Percentiles rank a stretch among this genome's conserved stretches.
These are phyloP conservation scores for Harpagus bidentatus DNA, from an alignment of 2,113 vertebrate genomes.

Conservation along the genomic window DNA sequence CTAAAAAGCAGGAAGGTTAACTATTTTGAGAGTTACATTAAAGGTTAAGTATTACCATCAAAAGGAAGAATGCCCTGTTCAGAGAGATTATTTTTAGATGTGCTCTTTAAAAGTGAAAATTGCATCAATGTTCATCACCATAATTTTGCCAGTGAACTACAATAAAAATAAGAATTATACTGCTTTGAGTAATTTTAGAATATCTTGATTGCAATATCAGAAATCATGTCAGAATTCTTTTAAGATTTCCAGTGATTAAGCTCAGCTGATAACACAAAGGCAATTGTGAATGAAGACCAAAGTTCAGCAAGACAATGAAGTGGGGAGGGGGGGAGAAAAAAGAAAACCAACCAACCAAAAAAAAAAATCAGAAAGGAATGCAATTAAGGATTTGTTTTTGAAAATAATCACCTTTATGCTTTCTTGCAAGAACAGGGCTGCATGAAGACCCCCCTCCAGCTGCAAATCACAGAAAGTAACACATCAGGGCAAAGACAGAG, in stretches of 20 bases:
- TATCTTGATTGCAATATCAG: not conserved
- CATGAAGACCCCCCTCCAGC: conserved; percentile 93
- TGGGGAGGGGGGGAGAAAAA: not conserved
- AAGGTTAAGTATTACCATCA: not conserved
- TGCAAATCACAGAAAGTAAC: conserved; percentile 85
- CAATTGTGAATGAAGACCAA: not conserved
- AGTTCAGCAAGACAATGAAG: conserved; percentile 36
- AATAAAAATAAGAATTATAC: not conserved
- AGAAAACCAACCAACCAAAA: not conserved
- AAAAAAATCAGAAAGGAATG: not conserved
- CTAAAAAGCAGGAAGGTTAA: not conserved
- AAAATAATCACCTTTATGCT: conserved; percentile 94
- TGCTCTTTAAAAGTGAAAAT: not conserved
- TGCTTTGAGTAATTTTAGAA: not conserved
- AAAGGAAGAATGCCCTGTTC: not conserved
- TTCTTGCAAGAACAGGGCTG: conserved; percentile 94
- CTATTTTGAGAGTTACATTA: not conserved
- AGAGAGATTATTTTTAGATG: not conserved
- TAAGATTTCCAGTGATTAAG: not conserved
- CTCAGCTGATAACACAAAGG: not conserved
- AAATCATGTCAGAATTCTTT: not conserved
- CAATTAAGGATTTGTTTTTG: conserved; percentile 30
- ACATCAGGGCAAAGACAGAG: conserved; percentile 72
- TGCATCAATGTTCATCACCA: not conserved
- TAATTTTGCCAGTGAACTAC: not conserved